phyloP scores from a whole-genome alignment of 2,888 invertebrate species.

The Globia sparganii region DNA sequence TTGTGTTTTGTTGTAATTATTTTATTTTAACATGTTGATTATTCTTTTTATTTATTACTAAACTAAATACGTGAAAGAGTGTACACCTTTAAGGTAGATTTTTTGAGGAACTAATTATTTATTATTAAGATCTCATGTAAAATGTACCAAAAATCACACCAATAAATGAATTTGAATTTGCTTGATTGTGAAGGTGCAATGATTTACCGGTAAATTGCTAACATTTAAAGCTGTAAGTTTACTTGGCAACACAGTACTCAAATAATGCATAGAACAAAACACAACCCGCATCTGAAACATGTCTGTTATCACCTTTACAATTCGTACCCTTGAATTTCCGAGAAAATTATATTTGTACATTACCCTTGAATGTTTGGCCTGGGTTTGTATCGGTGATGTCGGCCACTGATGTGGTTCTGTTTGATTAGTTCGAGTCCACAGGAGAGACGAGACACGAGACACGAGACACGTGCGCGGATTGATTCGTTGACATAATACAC shows the following conservation, averaged over 20 bases:
- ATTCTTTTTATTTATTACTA: too few species aligned
- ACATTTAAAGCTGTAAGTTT: background rate
- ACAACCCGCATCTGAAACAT: background rate
- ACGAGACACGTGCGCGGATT: slow-evolving; percentile 11
- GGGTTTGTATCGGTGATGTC: slow-evolving; percentile 4
- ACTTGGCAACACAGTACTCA: background rate
- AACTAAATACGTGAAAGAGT: too few species aligned
- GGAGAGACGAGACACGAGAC: slow-evolving; percentile 11
- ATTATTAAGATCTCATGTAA: too few species aligned
- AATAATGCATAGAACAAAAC: background rate
- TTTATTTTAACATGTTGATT: too few species aligned
- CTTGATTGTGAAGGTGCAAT: too few species aligned
- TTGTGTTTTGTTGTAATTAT: too few species aligned
- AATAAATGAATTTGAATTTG: too few species aligned
- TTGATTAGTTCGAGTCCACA: slow-evolving; percentile 41
- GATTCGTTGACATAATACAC: background rate
- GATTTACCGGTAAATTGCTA: background rate
- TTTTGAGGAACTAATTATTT: too few species aligned
- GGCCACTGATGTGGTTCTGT: slow-evolving; percentile 30
- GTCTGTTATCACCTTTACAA: slow-evolving; percentile 8
- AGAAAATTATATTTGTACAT: slow-evolving; percentile 46
- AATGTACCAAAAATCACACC: too few species aligned
- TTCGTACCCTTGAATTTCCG: slow-evolving; percentile 15
- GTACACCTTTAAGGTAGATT: too few species aligned
- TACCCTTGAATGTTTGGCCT: slow-evolving; percentile 18